Evolutionary conservation across 2,888 invertebrate genomes (phyloP), one percentile per base, ranked within the genome.

Genomic region (Megalurothrips usitatus): DNA sequence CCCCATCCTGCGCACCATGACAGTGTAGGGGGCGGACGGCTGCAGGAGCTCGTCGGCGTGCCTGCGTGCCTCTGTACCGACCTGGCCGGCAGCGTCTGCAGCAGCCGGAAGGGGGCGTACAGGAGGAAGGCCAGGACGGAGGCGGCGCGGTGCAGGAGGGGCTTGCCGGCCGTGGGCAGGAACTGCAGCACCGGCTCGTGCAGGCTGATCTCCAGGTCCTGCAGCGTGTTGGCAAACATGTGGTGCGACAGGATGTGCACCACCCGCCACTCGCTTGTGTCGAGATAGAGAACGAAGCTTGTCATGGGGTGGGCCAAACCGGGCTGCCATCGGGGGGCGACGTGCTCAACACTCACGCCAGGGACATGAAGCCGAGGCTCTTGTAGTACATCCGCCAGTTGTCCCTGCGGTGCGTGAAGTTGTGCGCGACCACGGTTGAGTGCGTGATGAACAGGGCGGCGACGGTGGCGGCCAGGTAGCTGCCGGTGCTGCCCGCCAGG

Each of bases 361-460:
- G 91, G 2, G 92, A 91, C 89, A 93, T 88, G 84, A 92, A 85
- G 26, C 90, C 89, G 82, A 95, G 87, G 85, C 94, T 93, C 84
- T 94, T 93, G 82, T 93, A 91, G 85, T 92, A 93, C 93, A 94
- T 94, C 81, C 94, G 90, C 90, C 93, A 94, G 86, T 92, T 94
- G 82, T 94, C 92, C 82, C 89, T 91, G 84, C 91, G 90, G 85
- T 95, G 95, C 84, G 94, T 91, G 85, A 92, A 95, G 86, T 95
- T 95, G 86, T 95, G 95, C 0, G 92, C 90, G 2, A 90, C 89
- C 17, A 93, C 89, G 0, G 90, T 87, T 0, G 91, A 88, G 89
- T 92, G 90, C 0, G 90, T 88, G 1, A 94, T 86, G 2, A 90
- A 87, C 3, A 90, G 81, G 0, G 91, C 93, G 28, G 91, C 89